These are phyloP conservation scores for Erebia palarica DNA, from an alignment of 2,888 invertebrate genomes.

Conservation along the genomic window DNA sequence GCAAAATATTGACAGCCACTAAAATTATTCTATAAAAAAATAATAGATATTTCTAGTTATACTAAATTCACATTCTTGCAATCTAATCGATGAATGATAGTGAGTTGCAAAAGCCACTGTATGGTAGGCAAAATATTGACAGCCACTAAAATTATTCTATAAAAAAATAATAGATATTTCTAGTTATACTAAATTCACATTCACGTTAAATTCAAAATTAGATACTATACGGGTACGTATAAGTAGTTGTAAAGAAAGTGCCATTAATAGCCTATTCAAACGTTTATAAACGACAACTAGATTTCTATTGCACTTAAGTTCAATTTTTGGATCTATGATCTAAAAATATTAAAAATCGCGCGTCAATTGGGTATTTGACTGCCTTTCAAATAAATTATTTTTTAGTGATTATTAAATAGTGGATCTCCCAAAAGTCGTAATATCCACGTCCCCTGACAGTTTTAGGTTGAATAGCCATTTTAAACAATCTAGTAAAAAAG, in stretches of 20 bases:
- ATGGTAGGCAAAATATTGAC: neutral
- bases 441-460: too few relatives aligned
- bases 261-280: neutral
- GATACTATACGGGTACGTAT: slow-evolving; percentile 1
- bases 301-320: slow-evolving; percentile 45
- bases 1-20: slow-evolving; percentile 20
- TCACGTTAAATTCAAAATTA: slow-evolving; percentile 22
- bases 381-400: too few relatives aligned
- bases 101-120: neutral
- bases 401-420: too few relatives aligned
- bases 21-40: slow-evolving; percentile 37
- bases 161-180: slow-evolving; percentile 33
- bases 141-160: slow-evolving; percentile 34
- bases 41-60: slow-evolving; percentile 29
- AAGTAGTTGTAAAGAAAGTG: neutral
- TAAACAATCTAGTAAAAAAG: too few relatives aligned
- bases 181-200: slow-evolving; percentile 31
- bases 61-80: slow-evolving; percentile 20
- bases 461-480: too few relatives aligned
- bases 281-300: slow-evolving; percentile 40
- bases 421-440: too few relatives aligned
- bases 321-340: slow-evolving; percentile 27
- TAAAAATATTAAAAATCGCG: slow-evolving; percentile 14
- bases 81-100: neutral
- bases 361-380: too few relatives aligned